phyloP scores from a whole-genome alignment of 2,888 invertebrate species.

The Epistrophella euchroma region DNA sequence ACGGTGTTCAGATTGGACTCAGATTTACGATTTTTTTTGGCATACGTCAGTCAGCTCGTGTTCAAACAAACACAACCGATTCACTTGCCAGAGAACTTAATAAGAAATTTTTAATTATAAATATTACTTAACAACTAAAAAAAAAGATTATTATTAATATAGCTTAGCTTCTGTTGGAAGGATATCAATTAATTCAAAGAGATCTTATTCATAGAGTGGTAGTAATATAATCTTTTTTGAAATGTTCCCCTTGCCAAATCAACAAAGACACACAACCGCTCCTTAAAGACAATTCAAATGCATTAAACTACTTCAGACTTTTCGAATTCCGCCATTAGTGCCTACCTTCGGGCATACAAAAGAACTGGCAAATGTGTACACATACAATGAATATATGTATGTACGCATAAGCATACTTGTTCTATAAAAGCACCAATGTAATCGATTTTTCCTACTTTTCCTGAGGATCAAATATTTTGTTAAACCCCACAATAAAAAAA shows the following conservation, averaged over 20 bases:
- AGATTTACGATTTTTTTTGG: no score
- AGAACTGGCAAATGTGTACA: conserved; percentile 27
- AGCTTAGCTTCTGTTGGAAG: neutral
- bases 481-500: neutral
- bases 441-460: conserved; percentile 67
- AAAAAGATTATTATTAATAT: neutral
- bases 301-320: conserved; percentile 59
- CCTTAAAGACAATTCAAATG: conserved; percentile 34
- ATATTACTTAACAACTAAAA: no score
- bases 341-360: conserved; percentile 36
- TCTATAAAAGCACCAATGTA: conserved; percentile 31
- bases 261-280: neutral
- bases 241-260: neutral
- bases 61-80: no score
- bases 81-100: no score
- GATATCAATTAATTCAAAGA: neutral
- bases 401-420: conserved; percentile 66
- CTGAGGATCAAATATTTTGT: conserved; percentile 5
- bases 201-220: neutral
- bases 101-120: no score
- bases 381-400: neutral
- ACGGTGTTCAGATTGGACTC: no score
- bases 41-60: no score
- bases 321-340: conserved; percentile 26
- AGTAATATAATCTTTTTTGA: conserved; percentile 9